Base-by-base conservation (phyloP, 2,113 vertebrate species). In the Ptyas mucosa region DNA sequence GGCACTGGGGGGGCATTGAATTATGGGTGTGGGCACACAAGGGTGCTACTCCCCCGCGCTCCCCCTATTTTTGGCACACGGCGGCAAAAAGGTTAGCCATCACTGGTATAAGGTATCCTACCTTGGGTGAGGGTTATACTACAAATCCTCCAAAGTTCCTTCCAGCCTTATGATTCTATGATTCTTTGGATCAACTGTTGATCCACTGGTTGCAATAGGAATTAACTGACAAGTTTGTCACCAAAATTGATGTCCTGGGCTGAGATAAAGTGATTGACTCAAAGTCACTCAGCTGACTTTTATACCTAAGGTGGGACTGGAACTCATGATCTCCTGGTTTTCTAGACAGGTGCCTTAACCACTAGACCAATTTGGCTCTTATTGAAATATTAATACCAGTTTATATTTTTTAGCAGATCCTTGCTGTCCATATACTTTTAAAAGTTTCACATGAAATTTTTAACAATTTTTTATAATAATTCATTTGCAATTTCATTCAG, bases 381-480 rank as follows among this genome's bases (percentile, higher is more conserved):
- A 29, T 5, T 69, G 29, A 69, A 69, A 69, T 69, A 69, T 69
- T 69, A n/a, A 69, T 18, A n/a, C 64, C 5, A 34, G 14, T 34
- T 69, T 29, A 34, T 69, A 69, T 46, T 69, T n/a, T 69, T 69
- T 69, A 34, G 29, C 29, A 69, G 29, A 69, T 69, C 85, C 24
- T 21, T 18, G 5, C 24, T 43, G 23, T 86, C 8, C 29, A 49
- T 18, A 23, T 55, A 39, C 8, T 54, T 26, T 64, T 64, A 24
- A 64, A 29, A 49, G 89, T 94, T 64, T 92, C 81, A 11, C 2
- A 11, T 81, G 53, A 94, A 94, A 88, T 86, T 39, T 88, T 34
- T 29, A 61, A 61, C 23, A 61, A 12, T 26, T 94, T 24, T 90
- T 69, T 51, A 5, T 61, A 51, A n/a, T 88, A 53, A 61, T 85